phyloP scores from a whole-genome alignment of 2,113 vertebrate species.

The Hylia prasina region DNA sequence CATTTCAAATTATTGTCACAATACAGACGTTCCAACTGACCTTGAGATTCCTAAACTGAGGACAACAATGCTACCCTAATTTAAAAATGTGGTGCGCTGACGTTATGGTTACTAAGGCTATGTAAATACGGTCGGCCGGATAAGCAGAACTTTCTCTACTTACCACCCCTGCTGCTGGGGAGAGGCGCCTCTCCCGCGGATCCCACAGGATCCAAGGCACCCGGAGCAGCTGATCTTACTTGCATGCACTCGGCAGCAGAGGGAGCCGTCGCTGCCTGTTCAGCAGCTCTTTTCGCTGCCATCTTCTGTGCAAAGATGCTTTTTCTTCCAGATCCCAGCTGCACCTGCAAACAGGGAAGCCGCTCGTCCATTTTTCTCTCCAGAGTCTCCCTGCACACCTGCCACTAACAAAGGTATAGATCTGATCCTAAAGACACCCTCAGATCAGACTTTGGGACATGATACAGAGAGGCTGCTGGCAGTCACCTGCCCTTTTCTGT shows the following conservation, averaged over 20 bases:
- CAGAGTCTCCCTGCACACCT: background rate
- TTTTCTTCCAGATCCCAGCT: conserved; percentile 70
- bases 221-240: background rate
- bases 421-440: background rate
- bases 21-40: background rate
- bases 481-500: background rate
- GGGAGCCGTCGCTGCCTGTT: conserved; percentile 28
- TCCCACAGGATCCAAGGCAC: background rate
- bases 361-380: background rate
- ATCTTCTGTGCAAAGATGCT: conserved; percentile 96
- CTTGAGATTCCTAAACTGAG: background rate
- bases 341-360: conserved; percentile 50
- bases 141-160: background rate
- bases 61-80: background rate
- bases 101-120: background rate
- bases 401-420: background rate
- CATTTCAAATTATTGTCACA: background rate
- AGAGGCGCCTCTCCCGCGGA: background rate
- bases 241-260: background rate
- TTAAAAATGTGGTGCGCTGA: background rate
- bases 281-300: conserved; percentile 79
- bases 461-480: background rate
- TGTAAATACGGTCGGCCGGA: background rate
- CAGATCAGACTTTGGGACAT: background rate
- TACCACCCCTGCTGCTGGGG: background rate